Percentiles rank a stretch among this genome's conserved stretches.
Conservation (phyloP, 2,797 vertebrate species). For the Enoplosus armatus region DNA sequence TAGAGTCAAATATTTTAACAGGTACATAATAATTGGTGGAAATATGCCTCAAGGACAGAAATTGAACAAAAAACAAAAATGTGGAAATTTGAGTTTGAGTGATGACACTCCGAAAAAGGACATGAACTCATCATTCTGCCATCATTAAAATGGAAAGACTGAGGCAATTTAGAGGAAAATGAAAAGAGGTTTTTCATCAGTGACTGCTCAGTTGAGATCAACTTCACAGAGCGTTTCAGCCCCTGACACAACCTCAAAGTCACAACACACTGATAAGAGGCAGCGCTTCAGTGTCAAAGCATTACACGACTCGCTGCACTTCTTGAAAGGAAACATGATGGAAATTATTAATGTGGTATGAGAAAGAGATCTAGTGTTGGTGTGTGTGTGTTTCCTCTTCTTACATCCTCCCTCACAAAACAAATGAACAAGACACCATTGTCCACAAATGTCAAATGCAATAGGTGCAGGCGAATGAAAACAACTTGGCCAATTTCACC, state of each 20-base stretch:
- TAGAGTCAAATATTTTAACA: conserved; percentile 28
- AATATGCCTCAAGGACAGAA: conserved; percentile 23
- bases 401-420: conserved; percentile 22
- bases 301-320: conserved; percentile 65
- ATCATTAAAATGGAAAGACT: conserved; percentile 37
- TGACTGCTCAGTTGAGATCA: conserved; percentile 46
- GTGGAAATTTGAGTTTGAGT: not conserved
- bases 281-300: conserved; percentile 51
- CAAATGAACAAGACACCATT: conserved; percentile 33
- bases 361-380: conserved; percentile 28
- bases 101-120: not conserved
- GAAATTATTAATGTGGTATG: conserved; percentile 60
- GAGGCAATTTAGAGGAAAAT: conserved; percentile 41
- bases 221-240: conserved; percentile 35
- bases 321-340: conserved; percentile 66
- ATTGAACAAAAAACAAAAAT: not conserved
- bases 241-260: conserved; percentile 44
- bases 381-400: not conserved
- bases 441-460: conserved; percentile 40
- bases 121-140: conserved; percentile 23
- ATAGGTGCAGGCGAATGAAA: conserved; percentile 28
- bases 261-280: conserved; percentile 49
- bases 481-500: conserved; percentile 48
- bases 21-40: conserved; percentile 5
- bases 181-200: conserved; percentile 55